Evolutionary conservation across 2,797 vertebrate genomes (phyloP).

Genomic region (Microhierax caerulescens): DNA sequence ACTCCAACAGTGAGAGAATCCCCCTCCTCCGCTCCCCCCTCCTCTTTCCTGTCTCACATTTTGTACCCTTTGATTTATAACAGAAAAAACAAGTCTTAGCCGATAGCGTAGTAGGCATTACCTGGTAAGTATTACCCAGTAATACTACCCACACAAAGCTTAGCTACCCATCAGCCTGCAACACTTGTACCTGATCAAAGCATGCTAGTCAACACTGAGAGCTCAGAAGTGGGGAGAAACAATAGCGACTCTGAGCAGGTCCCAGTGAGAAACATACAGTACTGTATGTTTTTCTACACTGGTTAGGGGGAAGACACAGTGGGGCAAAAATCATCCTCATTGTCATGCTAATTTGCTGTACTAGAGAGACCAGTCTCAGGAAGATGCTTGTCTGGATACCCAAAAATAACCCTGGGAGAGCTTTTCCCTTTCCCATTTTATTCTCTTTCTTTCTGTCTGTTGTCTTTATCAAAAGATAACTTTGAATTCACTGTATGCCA

Average conservation of each 20-base stretch:
- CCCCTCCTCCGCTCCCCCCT: fast-evolving
- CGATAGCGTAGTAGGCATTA: background rate
- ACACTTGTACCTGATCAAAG: background rate
- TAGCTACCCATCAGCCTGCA: background rate
- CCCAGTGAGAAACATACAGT: background rate
- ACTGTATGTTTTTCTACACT: background rate
- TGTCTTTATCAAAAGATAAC: background rate
- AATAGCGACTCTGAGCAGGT: background rate
- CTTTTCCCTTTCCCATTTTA: background rate
- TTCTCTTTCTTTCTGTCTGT: background rate
- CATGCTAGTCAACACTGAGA: background rate
- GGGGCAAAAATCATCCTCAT: background rate
- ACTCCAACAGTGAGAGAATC: background rate
- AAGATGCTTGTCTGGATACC: background rate
- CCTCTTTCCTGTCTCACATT: background rate
- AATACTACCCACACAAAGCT: background rate
- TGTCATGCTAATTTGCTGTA: background rate
- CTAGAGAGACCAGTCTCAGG: background rate
- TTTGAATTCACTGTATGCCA: background rate
- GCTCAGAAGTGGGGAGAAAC: background rate
- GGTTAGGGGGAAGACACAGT: background rate
- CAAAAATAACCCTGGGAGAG: background rate
- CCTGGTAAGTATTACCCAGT: background rate
- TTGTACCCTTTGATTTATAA: background rate
- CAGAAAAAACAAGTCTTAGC: background rate